Evolutionary conservation across 2,113 vertebrate species (phyloP).

Genomic region (Nyctereutes procyonoides): DNA sequence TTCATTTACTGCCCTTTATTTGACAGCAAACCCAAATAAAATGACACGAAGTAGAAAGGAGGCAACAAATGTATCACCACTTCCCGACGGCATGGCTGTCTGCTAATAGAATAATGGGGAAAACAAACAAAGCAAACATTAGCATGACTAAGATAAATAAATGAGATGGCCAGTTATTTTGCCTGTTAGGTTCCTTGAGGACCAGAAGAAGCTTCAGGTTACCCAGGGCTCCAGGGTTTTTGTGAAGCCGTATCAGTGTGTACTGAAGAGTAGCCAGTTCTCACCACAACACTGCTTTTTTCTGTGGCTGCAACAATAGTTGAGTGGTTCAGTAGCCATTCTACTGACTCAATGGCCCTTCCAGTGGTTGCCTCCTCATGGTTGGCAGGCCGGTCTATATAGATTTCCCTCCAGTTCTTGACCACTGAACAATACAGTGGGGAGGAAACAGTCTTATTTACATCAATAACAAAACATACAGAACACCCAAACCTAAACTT

Average conservation of each 20-base stretch:
- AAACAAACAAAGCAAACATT: not conserved
- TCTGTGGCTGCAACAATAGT: not conserved
- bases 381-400: not conserved
- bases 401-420: not conserved
- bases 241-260: not conserved
- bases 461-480: not conserved
- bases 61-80: not conserved
- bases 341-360: not conserved
- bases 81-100: not conserved
- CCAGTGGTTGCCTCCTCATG: not conserved
- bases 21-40: not conserved
- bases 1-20: not conserved
- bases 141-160: not conserved
- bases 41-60: not conserved
- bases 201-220: not conserved
- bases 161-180: not conserved
- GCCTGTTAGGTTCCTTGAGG: not conserved
- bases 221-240: not conserved
- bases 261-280: not conserved
- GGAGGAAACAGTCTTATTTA: not conserved
- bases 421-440: not conserved
- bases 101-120: not conserved
- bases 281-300: not conserved
- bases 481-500: not conserved
- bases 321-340: not conserved